Evolutionary conservation across 2,797 vertebrate genomes (phyloP), one percentile per base, ranked within the genome.

Genomic region (Pseudomugil tenellus): DNA sequence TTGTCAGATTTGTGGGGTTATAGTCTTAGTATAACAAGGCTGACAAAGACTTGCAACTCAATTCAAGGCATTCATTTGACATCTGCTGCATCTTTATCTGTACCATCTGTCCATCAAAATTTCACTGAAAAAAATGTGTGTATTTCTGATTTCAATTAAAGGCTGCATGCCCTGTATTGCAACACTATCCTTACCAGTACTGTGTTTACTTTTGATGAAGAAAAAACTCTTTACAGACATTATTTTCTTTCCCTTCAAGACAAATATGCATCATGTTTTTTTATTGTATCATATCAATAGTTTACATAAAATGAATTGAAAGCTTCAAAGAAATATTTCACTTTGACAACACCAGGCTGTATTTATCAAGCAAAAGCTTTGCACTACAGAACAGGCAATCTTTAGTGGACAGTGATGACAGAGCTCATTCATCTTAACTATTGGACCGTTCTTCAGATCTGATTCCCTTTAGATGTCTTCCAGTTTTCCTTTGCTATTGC

Each of bases 321-420:
- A 67, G 41, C n/a, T 69, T 43, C 19, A 73, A 65, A 46, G 41
- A 54, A 74, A 56, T 12, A 56, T 17, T 9, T 28, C 19, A n/a
- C 28, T 56, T 14, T 60, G 54, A 46, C 2, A 37, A 82, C 70
- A 70, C 76, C 49, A 74, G 63, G 46, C 55, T 60, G 56, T 2
- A 78, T 72, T 74, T 70, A 55, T 60, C 71, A 67, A 26, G 13
- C 5, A 59, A 78, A 65, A 62, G 16, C 21, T 62, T 65, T 70
- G 53, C 59, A 60, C 52, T 17, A 57, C 31, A 62, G 39, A 76
- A 55, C 48, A 63, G 70, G 26, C 34, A 53, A 51, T 80, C 64
- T 67, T 63, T 58, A 25, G 9, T 52, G 28, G 9, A 12, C 61
- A 70, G 23, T 58, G 26, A 70, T 32, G 17, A 29, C 4, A 7